Conservation (phyloP, 2,797 vertebrate species). For the Trichosurus vulpecula region DNA sequence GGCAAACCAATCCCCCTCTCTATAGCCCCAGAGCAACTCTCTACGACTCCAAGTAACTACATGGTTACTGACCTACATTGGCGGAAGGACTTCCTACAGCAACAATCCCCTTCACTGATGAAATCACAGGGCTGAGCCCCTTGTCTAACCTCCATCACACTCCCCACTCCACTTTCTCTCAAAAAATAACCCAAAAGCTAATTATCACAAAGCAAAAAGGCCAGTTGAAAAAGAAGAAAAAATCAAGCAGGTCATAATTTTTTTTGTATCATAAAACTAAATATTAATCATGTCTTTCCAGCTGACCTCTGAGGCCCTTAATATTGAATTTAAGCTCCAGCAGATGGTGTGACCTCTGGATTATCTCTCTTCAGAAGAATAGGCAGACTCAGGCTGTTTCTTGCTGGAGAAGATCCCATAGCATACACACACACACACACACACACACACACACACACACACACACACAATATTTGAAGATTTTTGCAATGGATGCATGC, state of each 20-base stretch:
- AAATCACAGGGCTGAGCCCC: neutral
- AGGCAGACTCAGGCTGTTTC: constrained; percentile 29
- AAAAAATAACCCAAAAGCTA: neutral
- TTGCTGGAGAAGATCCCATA: constrained; percentile 30
- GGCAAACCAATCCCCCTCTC: neutral
- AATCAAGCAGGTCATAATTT: constrained; percentile 52
- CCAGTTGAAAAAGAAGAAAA: constrained; percentile 37
- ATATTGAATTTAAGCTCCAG: constrained; percentile 63
- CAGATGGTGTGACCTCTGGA: constrained; percentile 59
- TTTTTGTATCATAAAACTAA: constrained; percentile 63
- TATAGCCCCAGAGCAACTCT: neutral
- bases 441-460: constrained; percentile 8
- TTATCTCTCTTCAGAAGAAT: constrained; percentile 48
- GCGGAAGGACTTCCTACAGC: neutral
- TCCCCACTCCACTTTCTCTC: neutral
- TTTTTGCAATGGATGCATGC: constrained; percentile 12
- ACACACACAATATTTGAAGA: neutral
- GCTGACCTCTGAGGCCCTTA: constrained; percentile 42
- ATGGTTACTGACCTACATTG: neutral
- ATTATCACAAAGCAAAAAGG: neutral
- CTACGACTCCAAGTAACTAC: neutral
- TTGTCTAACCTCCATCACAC: neutral
- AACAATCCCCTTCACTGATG: neutral
- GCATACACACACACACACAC: constrained; percentile 12
- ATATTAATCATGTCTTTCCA: constrained; percentile 60